Evolutionary conservation across 2,797 vertebrate genomes (phyloP).

Genomic region (Lagocephalus sceleratus): DNA sequence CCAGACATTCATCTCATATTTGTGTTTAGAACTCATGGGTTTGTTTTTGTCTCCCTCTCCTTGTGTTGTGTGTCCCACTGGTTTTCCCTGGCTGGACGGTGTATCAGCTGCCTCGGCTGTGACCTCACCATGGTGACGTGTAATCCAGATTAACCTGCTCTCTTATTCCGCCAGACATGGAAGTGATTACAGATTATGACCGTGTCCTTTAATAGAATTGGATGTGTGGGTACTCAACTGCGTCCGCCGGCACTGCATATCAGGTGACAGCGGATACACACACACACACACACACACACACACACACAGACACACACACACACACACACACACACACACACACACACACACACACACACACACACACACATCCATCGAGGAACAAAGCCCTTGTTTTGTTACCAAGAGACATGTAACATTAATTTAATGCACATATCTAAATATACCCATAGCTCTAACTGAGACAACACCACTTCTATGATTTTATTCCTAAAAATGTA

Average conservation of each 20-base stretch:
- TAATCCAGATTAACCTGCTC: constrained; percentile 74
- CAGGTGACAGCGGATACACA: constrained; percentile 51
- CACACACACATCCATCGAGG: constrained; percentile 18
- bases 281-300: constrained; percentile 2
- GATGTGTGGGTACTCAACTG: constrained; percentile 56
- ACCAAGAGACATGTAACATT: constrained; percentile 10
- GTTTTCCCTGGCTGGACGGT: too few species aligned
- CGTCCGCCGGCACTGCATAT: constrained; percentile 35
- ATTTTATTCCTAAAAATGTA: too few species aligned
- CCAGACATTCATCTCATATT: constrained; percentile 1
- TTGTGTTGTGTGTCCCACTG: not conserved
- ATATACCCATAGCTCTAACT: too few species aligned
- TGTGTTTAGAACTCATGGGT: constrained; percentile 1
- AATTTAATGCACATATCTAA: constrained; percentile 13
- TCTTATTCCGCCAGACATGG: constrained; percentile 64
- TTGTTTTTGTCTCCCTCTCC: constrained; percentile 6
- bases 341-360: constrained; percentile 6
- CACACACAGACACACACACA: constrained; percentile 21
- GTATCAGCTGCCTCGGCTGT: constrained; percentile 45
- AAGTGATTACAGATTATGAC: constrained; percentile 75
- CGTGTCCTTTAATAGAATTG: constrained; percentile 64
- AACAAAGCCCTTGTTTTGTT: constrained; percentile 27
- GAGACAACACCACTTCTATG: too few species aligned
- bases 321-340: constrained; percentile 25
- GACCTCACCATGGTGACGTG: constrained; percentile 62